These are phyloP conservation scores for Ecliptopera silaceata DNA, from an alignment of 2,888 invertebrate genomes.

Conservation along the genomic window DNA sequence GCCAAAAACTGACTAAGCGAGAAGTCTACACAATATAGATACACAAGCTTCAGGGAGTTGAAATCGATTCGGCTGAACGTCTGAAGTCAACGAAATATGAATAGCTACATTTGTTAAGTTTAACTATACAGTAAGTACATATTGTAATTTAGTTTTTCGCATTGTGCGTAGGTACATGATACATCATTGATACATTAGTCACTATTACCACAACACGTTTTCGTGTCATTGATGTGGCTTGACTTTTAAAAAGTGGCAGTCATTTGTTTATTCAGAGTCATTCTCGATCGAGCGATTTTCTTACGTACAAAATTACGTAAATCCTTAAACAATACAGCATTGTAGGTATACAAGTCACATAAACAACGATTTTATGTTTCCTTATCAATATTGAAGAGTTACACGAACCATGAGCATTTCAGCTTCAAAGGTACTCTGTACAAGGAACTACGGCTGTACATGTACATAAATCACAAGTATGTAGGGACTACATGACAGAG, in stretches of 20 bases:
- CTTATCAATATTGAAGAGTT: neutral
- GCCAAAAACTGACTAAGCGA: too few relatives aligned
- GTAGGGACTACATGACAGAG: constrained; percentile 6
- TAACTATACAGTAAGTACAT: neutral
- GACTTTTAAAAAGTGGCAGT: neutral
- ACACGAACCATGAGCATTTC: constrained; percentile 4
- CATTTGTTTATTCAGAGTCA: too few relatives aligned
- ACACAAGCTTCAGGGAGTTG: too few relatives aligned
- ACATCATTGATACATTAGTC: constrained; percentile 1
- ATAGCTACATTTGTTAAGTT: too few relatives aligned
- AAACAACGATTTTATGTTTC: neutral
- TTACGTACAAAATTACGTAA: neutral
- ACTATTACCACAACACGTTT: constrained; percentile 6
- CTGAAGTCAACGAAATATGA: too few relatives aligned
- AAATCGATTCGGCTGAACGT: too few relatives aligned
- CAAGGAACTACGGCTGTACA: constrained; percentile 14
- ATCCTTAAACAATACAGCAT: neutral
- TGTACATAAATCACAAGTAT: constrained; percentile 15
- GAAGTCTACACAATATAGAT: too few relatives aligned
- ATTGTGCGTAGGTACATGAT: neutral
- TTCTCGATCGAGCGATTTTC: too few relatives aligned
- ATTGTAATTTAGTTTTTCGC: neutral
- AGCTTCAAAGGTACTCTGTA: neutral
- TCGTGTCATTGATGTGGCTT: neutral
- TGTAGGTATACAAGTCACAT: neutral